Conservation (phyloP, 2,113 vertebrate species). For the Alligator mississippiensis region DNA sequence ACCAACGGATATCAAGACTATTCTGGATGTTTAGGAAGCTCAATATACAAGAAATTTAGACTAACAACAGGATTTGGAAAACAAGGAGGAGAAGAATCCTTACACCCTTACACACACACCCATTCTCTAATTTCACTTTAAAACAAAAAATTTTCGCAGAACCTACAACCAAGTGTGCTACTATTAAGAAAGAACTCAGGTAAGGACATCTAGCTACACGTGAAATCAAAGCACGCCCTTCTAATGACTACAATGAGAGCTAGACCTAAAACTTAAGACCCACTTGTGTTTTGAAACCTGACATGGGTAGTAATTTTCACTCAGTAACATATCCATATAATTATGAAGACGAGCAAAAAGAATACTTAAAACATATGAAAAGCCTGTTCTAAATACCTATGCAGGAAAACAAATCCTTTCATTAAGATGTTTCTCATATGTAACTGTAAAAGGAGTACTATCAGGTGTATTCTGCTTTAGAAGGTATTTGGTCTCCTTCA, state of each 20-base stretch:
- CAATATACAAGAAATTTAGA: neutral
- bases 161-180: neutral
- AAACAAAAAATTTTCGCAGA: neutral
- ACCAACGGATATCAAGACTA: neutral
- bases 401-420: constrained; percentile 32
- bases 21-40: neutral
- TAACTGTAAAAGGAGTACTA: neutral
- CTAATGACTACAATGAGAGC: neutral
- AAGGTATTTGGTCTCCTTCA: constrained; percentile 39
- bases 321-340: constrained; percentile 28
- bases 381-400: neutral
- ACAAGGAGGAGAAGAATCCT: neutral
- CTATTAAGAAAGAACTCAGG: neutral
- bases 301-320: neutral
- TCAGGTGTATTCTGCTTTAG: constrained; percentile 24
- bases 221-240: neutral
- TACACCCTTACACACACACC: neutral
- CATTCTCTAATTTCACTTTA: neutral
- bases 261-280: neutral
- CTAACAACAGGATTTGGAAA: neutral
- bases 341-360: constrained; percentile 1
- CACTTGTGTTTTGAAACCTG: constrained; percentile 10
- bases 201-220: neutral
- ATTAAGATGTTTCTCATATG: neutral
- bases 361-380: constrained; percentile 18